Conservation (phyloP, 2,113 vertebrate species). For the Strix aluco region DNA sequence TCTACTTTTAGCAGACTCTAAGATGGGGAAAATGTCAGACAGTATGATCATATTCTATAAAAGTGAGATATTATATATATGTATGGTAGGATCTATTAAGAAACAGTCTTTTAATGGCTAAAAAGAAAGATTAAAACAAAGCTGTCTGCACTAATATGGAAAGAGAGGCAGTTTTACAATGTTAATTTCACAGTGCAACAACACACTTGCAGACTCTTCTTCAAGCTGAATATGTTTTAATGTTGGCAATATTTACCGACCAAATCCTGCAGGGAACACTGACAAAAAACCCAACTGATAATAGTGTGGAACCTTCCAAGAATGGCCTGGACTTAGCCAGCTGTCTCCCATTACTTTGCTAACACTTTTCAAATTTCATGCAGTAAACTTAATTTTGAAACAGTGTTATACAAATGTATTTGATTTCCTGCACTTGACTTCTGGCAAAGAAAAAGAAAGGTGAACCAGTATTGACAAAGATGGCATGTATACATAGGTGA, state of each 20-base stretch:
- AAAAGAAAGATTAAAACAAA: not conserved
- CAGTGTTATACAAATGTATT: conserved; percentile 1
- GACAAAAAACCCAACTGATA: not conserved
- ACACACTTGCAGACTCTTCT: not conserved
- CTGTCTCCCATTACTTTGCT: not conserved
- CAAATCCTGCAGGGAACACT: not conserved
- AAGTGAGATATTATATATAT: not conserved
- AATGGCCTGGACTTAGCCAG: not conserved
- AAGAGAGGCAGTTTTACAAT: not conserved
- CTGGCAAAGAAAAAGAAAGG: conserved; percentile 31
- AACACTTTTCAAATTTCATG: not conserved
- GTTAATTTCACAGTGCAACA: not conserved
- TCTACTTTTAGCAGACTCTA: not conserved
- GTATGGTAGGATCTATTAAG: not conserved
- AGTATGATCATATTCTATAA: not conserved
- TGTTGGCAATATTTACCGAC: not conserved
- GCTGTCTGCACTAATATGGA: not conserved
- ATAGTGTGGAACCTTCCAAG: not conserved
- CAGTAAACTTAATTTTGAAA: conserved; percentile 33
- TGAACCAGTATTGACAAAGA: not conserved
- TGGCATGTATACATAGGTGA: not conserved
- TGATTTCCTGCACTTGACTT: conserved; percentile 23
- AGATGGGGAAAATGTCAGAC: not conserved
- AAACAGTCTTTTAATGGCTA: not conserved
- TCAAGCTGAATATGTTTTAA: not conserved